Evolutionary conservation across 2,888 invertebrate species (phyloP), one percentile per base, ranked within the genome.

Genomic region (Scaeva pyrastri): DNA sequence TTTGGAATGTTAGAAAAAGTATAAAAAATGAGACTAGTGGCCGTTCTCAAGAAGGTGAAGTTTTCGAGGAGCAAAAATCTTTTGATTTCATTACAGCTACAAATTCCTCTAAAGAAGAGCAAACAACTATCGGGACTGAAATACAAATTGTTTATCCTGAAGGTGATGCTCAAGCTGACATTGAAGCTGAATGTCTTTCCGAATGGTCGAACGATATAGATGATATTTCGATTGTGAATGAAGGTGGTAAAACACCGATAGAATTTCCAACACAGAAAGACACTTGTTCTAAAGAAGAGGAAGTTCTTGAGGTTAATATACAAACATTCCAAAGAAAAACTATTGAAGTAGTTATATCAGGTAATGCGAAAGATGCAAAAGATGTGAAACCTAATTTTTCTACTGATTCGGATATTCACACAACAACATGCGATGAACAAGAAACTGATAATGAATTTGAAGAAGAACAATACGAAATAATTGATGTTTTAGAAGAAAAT

Each of bases 1-100:
- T 88, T 8, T 86, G 88, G 10, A 75, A 66, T 21, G 26, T 56
- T 6, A 56, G 73, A 66, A 12, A 14, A 21, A 73, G 23, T 41
- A 21, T 10, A 21, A 56, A 43, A 62, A 41, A 14, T 19, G 21
- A 23, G 5, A 12, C 21, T 11, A 36, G n/a, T n/a, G n/a, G n/a
- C n/a, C n/a, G n/a, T n/a, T 52, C 0, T 50, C 71, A 3, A 66
- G 0, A 36, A 11, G n/a, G 26, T 2, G 16, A 26, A n/a, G n/a
- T n/a, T 21, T 5, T 36, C 0, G 56, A 68, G 16, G 72, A 80
- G 3, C 45, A 10, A n/a, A 41, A 71, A 14, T 64, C 75, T 12
- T 16, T 60, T 0, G 60, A 43, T 55, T 6, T 80, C 41, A 48
- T 85, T 5, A 45, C 62, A 21, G 62, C 73, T 26, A 55, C 71